Base-by-base conservation (phyloP, 2,113 vertebrate species). In the Porphyrio hochstetteri region DNA sequence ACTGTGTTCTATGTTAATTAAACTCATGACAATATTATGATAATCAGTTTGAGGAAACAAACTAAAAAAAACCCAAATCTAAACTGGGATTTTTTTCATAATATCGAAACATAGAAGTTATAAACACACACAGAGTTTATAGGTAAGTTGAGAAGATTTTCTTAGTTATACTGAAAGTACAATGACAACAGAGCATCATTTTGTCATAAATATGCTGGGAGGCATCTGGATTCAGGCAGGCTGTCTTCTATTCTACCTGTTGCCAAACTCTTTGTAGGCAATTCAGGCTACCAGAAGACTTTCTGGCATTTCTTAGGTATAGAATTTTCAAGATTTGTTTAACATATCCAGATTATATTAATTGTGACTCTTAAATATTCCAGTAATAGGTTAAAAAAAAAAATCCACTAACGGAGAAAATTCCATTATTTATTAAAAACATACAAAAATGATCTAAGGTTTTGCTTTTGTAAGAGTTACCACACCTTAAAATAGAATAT, bases 21-120 rank as follows among this genome's bases (percentile, higher is more conserved):
- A 88, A 81, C 7, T 23, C 23, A 92, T 71, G 72, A 68, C 42
- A 60, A 5, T 71, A 59, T 90, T 94, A 94, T 85, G 17, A 60
- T 56, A 70, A 69, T 10, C 28, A 44, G 5, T 81, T 69, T 70
- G 38, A 83, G 16, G 46, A 78, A 86, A 46, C 1, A 88, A 64
- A 27, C 6, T 11, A 12, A 33, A 42, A 33, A 16, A 5, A 0
- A 0, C 4, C 21, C 6, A 82, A 87, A 78, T 2, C 3, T 38
- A 78, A 91, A 70, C 4, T 52, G 21, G 4, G 4, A 10, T 13
- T 59, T 48, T 68, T 56, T 78, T 75, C 21, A n/a, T 68, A 31
- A 14, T 61, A 23, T 31, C 3, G 3, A 31, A 44, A 48, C 2
- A 48, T 48, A 48, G 48, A 48, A 11, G 21, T 48, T 48, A 48